Evolutionary conservation across 2,113 vertebrate species (phyloP), one percentile per base, ranked within the genome.

Genomic region (Carlito syrichta): DNA sequence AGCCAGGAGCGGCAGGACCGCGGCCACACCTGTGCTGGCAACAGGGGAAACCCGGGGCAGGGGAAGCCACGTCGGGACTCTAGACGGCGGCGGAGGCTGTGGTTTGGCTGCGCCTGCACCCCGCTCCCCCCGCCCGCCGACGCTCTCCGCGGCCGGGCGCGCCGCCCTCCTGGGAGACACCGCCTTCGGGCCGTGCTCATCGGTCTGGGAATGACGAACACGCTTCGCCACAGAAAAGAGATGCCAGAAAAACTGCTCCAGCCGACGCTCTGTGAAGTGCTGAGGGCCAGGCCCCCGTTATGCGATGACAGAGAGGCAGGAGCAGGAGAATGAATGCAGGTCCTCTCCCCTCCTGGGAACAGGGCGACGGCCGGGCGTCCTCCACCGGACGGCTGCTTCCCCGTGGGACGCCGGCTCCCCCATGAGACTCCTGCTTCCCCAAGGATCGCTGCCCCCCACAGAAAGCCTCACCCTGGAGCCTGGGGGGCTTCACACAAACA

Each of bases 101-200:
- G 32, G 56, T 23, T 17, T 20, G 62, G n/a, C n/a, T n/a, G n/a
- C n/a, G n/a, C n/a, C n/a, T n/a, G n/a, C n/a, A n/a, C n/a, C n/a
- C n/a, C n/a, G n/a, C n/a, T n/a, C n/a, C n/a, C n/a, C n/a, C n/a
- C n/a, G 62, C 62, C 62, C 17, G 62, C 54, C 2, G 0, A 2
- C 14, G 10, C 78, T 10, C n/a, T 6, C 12, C 8, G 0, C 0
- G 17, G 2, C 38, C 2, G 13, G n/a, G 10, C 6, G 19, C 4
- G 0, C 35, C 54, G 54, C 14, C 16, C 56, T 48, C 22, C 22
- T 0, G 27, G 76, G 43, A 58, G n/a, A 19, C 62, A 60, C 74
- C 22, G 22, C 6, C 30, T 32, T 50, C 52, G 1, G 54, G 43
- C 17, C 58, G 0, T 8, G 27, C 16, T 11, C 38, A 22, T 84